Evolutionary conservation across 2,113 vertebrate genomes (phyloP).

Genomic region (Ploceus nigricollis): DNA sequence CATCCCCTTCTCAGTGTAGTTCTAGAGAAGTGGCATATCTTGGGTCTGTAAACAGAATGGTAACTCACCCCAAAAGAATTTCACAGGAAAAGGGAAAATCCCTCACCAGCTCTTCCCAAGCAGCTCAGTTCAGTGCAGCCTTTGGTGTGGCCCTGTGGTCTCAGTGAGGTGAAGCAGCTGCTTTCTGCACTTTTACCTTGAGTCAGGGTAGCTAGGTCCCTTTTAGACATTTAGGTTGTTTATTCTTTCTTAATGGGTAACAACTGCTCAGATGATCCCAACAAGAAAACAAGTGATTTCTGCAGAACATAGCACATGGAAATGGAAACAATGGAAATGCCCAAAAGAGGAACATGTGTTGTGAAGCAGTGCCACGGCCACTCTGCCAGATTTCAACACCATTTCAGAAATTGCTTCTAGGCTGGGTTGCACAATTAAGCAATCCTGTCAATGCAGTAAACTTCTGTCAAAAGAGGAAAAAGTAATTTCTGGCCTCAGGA

Average conservation of each 20-base stretch:
- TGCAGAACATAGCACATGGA: rapidly evolving
- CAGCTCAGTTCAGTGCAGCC: not conserved
- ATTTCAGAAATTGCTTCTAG: not conserved
- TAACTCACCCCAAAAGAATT: not conserved
- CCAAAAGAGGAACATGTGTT: not conserved
- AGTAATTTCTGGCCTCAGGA: not conserved
- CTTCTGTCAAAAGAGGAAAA: not conserved
- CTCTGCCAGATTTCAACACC: not conserved
- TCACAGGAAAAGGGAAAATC: not conserved
- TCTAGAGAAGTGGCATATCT: not conserved
- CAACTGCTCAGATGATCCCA: not conserved
- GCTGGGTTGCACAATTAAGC: not conserved
- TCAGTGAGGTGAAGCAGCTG: not conserved
- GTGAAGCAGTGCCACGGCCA: not conserved
- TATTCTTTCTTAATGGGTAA: not conserved
- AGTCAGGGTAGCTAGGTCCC: not conserved
- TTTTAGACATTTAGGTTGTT: not conserved
- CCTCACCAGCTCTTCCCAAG: not conserved
- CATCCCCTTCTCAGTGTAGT: not conserved
- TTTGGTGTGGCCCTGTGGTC: not conserved
- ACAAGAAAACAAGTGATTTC: not conserved
- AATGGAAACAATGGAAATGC: not conserved
- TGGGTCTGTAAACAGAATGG: not conserved
- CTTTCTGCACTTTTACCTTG: not conserved
- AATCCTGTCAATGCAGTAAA: not conserved